Conservation (phyloP, 2,888 invertebrate species). For the Ecliptopera silaceata region DNA sequence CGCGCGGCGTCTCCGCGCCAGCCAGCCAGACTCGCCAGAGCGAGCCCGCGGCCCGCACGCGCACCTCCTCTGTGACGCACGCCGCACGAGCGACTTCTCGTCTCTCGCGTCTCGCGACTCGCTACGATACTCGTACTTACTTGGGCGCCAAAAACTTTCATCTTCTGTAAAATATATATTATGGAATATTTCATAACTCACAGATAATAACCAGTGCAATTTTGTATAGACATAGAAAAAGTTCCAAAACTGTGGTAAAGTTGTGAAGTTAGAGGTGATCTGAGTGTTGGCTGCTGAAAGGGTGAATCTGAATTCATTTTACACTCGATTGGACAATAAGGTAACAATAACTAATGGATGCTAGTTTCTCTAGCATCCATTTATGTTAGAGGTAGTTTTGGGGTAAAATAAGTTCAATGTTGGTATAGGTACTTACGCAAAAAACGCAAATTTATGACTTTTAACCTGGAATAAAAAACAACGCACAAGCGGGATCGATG, state of each 20-base stretch:
- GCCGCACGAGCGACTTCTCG: constrained; percentile 1
- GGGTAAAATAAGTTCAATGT: too few relatives aligned
- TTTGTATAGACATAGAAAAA: constrained; percentile 6
- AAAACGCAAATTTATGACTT: too few relatives aligned
- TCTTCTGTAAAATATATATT: neutral
- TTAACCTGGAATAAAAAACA: too few relatives aligned
- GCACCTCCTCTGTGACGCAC: too few relatives aligned
- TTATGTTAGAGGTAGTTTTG: too few relatives aligned
- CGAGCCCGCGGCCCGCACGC: constrained; percentile 4
- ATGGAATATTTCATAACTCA: neutral
- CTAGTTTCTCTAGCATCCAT: neutral
- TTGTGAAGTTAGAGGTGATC: neutral
- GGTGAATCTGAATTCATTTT: neutral
- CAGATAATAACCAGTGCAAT: neutral
- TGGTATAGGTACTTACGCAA: too few relatives aligned
- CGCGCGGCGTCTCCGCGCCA: neutral
- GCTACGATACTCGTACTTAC: neutral
- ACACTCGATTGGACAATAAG: constrained; percentile 5
- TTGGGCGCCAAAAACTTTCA: constrained; percentile 11
- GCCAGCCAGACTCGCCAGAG: neutral
- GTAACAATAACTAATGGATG: neutral
- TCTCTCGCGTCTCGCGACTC: neutral
- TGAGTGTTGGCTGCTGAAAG: neutral
- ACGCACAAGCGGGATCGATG: too few relatives aligned
- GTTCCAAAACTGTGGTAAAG: constrained; percentile 9